phyloP scores from a whole-genome alignment of 2,797 vertebrate genomes.

The Gymnoscopelus braueri region DNA sequence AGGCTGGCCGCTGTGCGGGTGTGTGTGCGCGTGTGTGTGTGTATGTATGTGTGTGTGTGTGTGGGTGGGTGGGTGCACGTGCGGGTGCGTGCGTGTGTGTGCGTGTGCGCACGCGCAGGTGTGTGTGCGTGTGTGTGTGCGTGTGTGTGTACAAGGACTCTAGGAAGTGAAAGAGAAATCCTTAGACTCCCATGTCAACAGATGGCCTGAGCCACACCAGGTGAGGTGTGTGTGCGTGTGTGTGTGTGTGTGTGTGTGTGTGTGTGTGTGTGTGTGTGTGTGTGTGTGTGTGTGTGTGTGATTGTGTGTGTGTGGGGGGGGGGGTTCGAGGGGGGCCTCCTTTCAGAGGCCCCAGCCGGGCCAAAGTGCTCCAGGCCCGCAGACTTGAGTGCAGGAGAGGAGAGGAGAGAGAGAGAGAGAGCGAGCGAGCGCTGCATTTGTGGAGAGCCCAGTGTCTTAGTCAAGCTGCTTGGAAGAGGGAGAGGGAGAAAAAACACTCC shows the following conservation, averaged over 20 bases:
- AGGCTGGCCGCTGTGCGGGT: slow-evolving; percentile 33
- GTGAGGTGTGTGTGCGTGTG: slow-evolving; percentile 38
- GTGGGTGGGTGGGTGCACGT: background rate
- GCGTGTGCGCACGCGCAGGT: slow-evolving; percentile 34
- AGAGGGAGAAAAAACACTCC: slow-evolving; percentile 67
- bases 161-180: slow-evolving; percentile 32
- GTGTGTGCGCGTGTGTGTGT: slow-evolving; percentile 35
- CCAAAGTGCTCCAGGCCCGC: slow-evolving; percentile 35
- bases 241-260: slow-evolving; percentile 5
- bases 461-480: slow-evolving; percentile 47
- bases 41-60: slow-evolving; percentile 8
- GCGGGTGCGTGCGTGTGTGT: slow-evolving; percentile 12
- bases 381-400: slow-evolving; percentile 46
- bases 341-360: slow-evolving; percentile 8
- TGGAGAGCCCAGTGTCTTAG: slow-evolving; percentile 65
- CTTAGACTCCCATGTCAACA: slow-evolving; percentile 37
- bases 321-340: background rate
- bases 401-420: slow-evolving; percentile 20
- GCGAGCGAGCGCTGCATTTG: slow-evolving; percentile 59
- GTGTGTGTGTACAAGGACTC: background rate
- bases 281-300: slow-evolving; percentile 32
- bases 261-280: background rate
- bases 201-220: slow-evolving; percentile 58
- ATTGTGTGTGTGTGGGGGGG: slow-evolving; percentile 44
- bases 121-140: slow-evolving; percentile 22